phyloP scores from a whole-genome alignment of 1,140 invertebrate genomes.

The Hylaeus volcanicus region DNA sequence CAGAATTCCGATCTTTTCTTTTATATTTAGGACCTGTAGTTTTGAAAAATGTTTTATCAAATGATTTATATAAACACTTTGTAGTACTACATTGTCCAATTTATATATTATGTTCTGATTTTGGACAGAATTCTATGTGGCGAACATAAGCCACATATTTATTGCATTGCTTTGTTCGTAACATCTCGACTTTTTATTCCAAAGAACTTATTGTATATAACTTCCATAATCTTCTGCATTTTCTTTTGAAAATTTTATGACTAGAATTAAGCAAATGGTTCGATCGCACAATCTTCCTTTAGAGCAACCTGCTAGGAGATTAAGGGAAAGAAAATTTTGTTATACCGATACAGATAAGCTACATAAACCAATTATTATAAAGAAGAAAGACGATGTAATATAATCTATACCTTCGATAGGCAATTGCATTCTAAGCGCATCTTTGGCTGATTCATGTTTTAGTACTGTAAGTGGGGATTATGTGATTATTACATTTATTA shows the following conservation, averaged over 20 bases:
- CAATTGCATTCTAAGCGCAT: neutral
- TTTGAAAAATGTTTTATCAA: conserved; percentile 29
- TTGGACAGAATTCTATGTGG: conserved; percentile 22
- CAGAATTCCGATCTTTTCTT: conserved; percentile 46
- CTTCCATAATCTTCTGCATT: conserved; percentile 54
- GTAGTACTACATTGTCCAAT: conserved; percentile 48
- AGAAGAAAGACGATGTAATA: neutral
- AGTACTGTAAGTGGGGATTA: neutral
- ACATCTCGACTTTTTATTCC: conserved; percentile 31
- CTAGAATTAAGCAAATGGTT: conserved; percentile 38
- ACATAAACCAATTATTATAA: neutral
- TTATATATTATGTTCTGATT: conserved; percentile 47
- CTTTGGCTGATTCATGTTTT: neutral
- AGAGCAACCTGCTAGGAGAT: conserved; percentile 19
- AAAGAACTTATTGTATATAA: conserved; percentile 39
- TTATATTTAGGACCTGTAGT: conserved; percentile 45
- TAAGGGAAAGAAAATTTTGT: conserved; percentile 1
- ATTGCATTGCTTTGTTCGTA: conserved; percentile 37
- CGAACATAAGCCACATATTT: conserved; percentile 27
- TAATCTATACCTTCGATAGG: neutral
- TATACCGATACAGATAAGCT: neutral
- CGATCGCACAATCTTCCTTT: conserved; percentile 33
- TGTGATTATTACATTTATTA: neutral
- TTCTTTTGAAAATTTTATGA: conserved; percentile 52
- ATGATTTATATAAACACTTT: conserved; percentile 36